Percentiles rank a stretch among this genome's conserved stretches.
Evolutionary conservation across 2,113 vertebrate species (phyloP).

Genomic region (Hippocampus abdominalis): DNA sequence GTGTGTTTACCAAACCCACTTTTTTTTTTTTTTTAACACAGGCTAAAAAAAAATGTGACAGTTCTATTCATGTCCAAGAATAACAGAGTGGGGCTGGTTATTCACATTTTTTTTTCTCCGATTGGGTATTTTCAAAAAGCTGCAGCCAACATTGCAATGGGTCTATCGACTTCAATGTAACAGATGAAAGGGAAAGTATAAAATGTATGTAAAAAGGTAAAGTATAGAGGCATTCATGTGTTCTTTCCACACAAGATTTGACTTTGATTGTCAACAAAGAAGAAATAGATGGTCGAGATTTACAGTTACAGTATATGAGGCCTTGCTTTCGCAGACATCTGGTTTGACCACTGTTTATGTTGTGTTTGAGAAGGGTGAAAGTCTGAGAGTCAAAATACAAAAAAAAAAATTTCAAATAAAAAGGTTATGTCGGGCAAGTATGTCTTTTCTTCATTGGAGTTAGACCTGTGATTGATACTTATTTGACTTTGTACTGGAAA

Average conservation of each 20-base stretch:
- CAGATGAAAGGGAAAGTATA: constrained; percentile 40
- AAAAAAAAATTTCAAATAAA: constrained; percentile 6
- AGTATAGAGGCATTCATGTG: constrained; percentile 40
- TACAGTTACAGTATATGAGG: constrained; percentile 31
- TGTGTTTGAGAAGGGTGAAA: constrained; percentile 41
- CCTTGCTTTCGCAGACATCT: constrained; percentile 46
- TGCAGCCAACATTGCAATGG: constrained; percentile 42
- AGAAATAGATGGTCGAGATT: constrained; percentile 45
- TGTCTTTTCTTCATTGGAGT: constrained; percentile 21
- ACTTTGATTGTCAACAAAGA: constrained; percentile 58
- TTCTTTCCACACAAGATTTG: constrained; percentile 49
- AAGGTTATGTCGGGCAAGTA: constrained; percentile 10
- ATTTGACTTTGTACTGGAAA: constrained; percentile 11
- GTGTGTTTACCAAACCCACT: constrained; percentile 50
- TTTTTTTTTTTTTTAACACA: constrained; percentile 9
- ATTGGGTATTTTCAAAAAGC: constrained; percentile 48
- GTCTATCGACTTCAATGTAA: constrained; percentile 62
- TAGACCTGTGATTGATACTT: constrained; percentile 7
- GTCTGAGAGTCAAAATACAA: constrained; percentile 10
- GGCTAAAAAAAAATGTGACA: constrained; percentile 29
- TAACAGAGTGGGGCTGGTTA: constrained; percentile 46
- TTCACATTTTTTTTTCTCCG: constrained; percentile 39
- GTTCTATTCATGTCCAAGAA: constrained; percentile 52
- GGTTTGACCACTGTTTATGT: constrained; percentile 55
- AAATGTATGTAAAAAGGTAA: constrained; percentile 45